Evolutionary conservation across 2,797 vertebrate species (phyloP).

Genomic region (Chaenodraco wilsoni): DNA sequence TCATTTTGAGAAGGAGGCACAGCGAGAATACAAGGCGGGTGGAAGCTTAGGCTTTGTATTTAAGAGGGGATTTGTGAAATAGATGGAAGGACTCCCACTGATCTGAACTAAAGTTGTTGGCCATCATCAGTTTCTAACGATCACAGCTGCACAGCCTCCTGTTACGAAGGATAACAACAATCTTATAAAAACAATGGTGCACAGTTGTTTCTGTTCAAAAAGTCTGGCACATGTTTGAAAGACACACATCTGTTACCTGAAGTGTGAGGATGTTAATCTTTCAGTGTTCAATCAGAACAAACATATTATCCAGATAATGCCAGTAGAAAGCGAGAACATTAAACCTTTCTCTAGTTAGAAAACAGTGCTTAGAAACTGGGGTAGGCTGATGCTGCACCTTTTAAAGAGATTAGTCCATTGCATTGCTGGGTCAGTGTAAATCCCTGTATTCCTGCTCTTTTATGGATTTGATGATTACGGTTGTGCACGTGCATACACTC

Average conservation of each 20-base stretch:
- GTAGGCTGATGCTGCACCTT: neutral
- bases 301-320: neutral
- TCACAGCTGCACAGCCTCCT: slow-evolving; percentile 26
- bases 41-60: slow-evolving; percentile 51
- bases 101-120: slow-evolving; percentile 36
- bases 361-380: neutral
- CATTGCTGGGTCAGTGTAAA: neutral
- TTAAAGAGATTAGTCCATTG: neutral
- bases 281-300: neutral
- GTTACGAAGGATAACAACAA: slow-evolving; percentile 5
- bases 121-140: slow-evolving; percentile 37
- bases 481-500: neutral
- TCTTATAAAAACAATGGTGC: slow-evolving; percentile 1
- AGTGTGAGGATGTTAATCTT: neutral
- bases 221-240: neutral
- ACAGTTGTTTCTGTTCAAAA: slow-evolving; percentile 11
- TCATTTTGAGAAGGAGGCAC: slow-evolving; percentile 35
- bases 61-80: slow-evolving; percentile 57
- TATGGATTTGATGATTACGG: neutral
- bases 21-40: slow-evolving; percentile 41
- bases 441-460: neutral
- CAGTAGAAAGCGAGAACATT: neutral
- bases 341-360: neutral
- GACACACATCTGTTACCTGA: neutral
- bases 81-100: slow-evolving; percentile 45